These are phyloP conservation scores for Cepaea nemoralis DNA, from an alignment of 1,140 invertebrate genomes.

Conservation along the genomic window DNA sequence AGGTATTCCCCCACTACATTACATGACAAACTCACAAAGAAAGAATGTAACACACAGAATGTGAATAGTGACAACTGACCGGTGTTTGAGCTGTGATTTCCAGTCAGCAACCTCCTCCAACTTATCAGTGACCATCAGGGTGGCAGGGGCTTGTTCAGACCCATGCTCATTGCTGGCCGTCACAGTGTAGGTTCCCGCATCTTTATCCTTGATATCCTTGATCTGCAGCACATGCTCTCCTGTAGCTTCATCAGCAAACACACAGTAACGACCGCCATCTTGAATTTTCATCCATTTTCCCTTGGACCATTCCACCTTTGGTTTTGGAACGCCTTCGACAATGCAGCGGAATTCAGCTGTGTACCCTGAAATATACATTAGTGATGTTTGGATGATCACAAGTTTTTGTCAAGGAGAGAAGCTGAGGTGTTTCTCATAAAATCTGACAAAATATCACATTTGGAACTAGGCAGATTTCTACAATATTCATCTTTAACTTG, in stretches of 20 bases:
- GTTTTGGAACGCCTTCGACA: constrained; percentile 66
- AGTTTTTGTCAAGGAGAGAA: no score
- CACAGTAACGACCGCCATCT: constrained; percentile 58
- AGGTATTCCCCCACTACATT: no score
- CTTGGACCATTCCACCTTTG: constrained; percentile 70
- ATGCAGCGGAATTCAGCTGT: constrained; percentile 67
- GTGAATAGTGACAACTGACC: constrained; percentile 55
- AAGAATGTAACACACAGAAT: no score
- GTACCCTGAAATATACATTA: constrained; percentile 49
- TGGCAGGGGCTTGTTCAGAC: constrained; percentile 65
- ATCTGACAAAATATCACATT: no score
- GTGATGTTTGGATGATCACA: no score
- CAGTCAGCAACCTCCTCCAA: constrained; percentile 69
- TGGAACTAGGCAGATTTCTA: no score
- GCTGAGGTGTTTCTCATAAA: no score
- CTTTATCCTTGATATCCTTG: constrained; percentile 62
- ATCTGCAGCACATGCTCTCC: constrained; percentile 69
- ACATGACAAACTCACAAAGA: no score
- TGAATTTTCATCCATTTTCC: constrained; percentile 71
- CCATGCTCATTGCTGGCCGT: constrained; percentile 70
- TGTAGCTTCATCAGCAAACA: constrained; percentile 66
- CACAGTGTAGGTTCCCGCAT: constrained; percentile 71
- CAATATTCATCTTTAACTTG: no score
- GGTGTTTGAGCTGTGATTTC: constrained; percentile 69
- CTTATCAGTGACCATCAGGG: constrained; percentile 71